Evolutionary conservation across 2,888 invertebrate genomes (phyloP).

Genomic region (Gisinianus flammeolus): DNA sequence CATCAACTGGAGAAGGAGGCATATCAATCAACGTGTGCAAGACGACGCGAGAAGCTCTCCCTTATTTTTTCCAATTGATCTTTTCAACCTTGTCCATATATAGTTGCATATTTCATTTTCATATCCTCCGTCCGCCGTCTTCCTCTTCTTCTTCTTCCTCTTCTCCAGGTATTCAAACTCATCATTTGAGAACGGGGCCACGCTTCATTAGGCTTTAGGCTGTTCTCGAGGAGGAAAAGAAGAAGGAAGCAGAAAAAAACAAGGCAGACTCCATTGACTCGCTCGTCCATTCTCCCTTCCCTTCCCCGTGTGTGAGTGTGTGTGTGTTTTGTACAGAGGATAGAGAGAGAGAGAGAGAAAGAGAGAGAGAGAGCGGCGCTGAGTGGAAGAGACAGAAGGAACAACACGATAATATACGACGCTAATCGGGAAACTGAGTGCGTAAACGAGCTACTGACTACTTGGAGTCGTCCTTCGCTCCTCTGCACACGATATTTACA

Average conservation of each 20-base stretch:
- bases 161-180: slow-evolving; percentile 54
- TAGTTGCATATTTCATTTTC: slow-evolving; percentile 34
- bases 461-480: too few relatives aligned
- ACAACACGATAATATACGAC: background rate
- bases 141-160: slow-evolving; percentile 21
- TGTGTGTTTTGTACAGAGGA: background rate
- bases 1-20: slow-evolving; percentile 47
- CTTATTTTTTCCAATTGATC: slow-evolving; percentile 53
- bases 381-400: background rate
- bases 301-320: background rate
- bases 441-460: background rate
- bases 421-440: background rate
- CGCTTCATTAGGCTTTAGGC: slow-evolving; percentile 29
- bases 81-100: slow-evolving; percentile 47
- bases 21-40: slow-evolving; percentile 55
- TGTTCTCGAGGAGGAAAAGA: background rate
- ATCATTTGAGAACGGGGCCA: slow-evolving; percentile 38
- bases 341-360: too few relatives aligned
- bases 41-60: too few relatives aligned
- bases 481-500: background rate
- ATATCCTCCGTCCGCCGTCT: slow-evolving; percentile 14
- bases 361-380: background rate
- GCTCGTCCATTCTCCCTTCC: background rate
- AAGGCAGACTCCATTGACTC: background rate
- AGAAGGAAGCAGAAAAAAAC: background rate